Conservation (phyloP, 2,888 invertebrate species). For the Brenthis hecate region DNA sequence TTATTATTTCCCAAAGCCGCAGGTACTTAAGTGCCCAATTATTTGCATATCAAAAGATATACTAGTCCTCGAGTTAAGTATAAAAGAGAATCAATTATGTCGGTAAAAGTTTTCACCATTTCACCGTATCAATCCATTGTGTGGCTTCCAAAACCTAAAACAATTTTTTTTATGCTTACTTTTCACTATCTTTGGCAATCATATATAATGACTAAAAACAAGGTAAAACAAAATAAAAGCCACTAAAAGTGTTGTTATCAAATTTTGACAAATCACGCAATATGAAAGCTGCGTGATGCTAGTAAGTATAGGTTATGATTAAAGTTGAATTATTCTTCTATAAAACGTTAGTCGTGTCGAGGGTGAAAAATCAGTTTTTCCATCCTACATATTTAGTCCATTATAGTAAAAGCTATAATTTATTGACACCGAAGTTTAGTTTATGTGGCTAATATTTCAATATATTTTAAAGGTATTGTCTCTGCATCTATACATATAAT, state of each 20-base stretch:
- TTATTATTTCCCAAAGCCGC: conserved; percentile 9
- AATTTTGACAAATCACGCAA: conserved; percentile 12
- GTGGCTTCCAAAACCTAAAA: conserved; percentile 27
- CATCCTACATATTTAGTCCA: not conserved
- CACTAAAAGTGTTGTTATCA: not conserved
- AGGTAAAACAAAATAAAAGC: not conserved
- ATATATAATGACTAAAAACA: conserved; percentile 17
- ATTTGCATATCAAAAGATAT: conserved; percentile 30
- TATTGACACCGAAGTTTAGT: not conserved
- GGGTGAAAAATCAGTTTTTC: not conserved
- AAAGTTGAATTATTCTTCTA: not conserved
- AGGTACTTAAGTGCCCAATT: conserved; percentile 7
- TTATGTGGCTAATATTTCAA: too few species aligned
- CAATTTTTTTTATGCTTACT: conserved; percentile 24
- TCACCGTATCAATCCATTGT: conserved; percentile 25
- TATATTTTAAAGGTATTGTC: too few species aligned
- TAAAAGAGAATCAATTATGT: conserved; percentile 57
- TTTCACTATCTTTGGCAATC: conserved; percentile 14
- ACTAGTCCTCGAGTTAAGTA: conserved; percentile 43
- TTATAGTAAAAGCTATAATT: not conserved
- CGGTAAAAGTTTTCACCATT: conserved; percentile 42
- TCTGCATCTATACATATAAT: too few species aligned
- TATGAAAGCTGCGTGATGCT: not conserved
- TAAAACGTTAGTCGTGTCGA: not conserved
- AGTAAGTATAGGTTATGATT: conserved; percentile 3